These are phyloP conservation scores for Pseudomyrmex flavicornis DNA, from an alignment of 1,140 invertebrate species.

Conservation along the genomic window DNA sequence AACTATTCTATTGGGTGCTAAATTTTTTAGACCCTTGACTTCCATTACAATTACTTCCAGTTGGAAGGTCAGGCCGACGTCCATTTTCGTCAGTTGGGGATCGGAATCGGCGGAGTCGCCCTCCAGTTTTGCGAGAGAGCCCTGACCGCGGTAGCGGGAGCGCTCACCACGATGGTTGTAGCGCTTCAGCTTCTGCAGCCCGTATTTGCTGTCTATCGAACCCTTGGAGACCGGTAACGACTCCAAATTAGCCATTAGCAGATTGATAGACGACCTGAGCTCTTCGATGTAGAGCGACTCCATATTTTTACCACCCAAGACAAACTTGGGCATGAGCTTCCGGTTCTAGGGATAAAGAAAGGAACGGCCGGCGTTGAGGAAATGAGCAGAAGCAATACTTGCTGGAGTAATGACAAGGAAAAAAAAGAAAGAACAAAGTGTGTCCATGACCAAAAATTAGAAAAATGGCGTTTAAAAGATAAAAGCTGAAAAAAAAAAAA, in stretches of 20 bases:
- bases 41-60: constrained; percentile 99
- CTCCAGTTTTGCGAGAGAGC: constrained; percentile 96
- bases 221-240: constrained; percentile 99
- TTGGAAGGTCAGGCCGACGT: constrained; percentile 98
- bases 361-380: constrained; percentile 52
- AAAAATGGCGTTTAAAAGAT: constrained; percentile 24
- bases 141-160: constrained; percentile 88
- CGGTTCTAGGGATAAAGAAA: constrained; percentile 89
- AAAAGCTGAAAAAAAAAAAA: background rate
- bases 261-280: constrained; percentile 98
- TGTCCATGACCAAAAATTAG: constrained; percentile 30
- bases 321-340: constrained; percentile 99
- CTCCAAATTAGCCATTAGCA: constrained; percentile 99
- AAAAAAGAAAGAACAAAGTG: constrained; percentile 1
- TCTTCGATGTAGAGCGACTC: constrained; percentile 99
- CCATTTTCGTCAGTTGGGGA: constrained; percentile 96
- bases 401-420: constrained; percentile 12
- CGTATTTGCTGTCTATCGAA: constrained; percentile 98
- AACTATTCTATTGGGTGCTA: constrained; percentile 98
- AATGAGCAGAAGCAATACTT: constrained; percentile 38
- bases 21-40: constrained; percentile 98
- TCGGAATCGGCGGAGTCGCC: constrained; percentile 96
- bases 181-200: constrained; percentile 97
- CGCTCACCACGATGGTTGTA: constrained; percentile 92
- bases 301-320: constrained; percentile 97